Evolutionary conservation across 2,888 invertebrate genomes (phyloP).

Genomic region (Bedellia somnulentella): DNA sequence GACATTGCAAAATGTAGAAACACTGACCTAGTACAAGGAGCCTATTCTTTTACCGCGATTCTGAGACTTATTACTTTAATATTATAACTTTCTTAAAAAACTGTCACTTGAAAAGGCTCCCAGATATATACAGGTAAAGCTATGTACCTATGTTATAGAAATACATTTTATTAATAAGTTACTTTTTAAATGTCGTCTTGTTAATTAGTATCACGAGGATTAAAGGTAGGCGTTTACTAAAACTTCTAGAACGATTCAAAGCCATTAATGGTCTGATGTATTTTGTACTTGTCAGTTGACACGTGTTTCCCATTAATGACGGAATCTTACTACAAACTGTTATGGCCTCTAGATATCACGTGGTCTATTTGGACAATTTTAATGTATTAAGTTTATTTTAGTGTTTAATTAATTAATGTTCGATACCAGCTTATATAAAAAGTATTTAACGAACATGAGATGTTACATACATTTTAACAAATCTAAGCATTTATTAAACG

Average conservation of each 20-base stretch:
- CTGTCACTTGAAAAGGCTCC: too few species aligned
- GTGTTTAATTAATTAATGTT: too few species aligned
- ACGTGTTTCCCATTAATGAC: too few species aligned
- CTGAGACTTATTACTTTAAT: too few species aligned
- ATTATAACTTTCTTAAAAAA: too few species aligned
- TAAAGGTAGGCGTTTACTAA: constrained; percentile 2
- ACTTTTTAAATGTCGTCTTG: constrained; percentile 15
- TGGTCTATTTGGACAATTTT: constrained; percentile 24
- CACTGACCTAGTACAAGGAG: constrained; percentile 37
- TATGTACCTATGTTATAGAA: constrained; percentile 28
- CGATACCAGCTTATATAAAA: too few species aligned
- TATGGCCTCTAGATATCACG: constrained; percentile 50
- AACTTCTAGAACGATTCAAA: constrained; percentile 2
- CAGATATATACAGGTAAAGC: constrained; percentile 51
- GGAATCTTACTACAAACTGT: too few species aligned
- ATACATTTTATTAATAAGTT: constrained; percentile 18
- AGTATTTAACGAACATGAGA: constrained; percentile 10
- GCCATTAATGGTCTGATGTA: constrained; percentile 1
- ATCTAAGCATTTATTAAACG: too few species aligned
- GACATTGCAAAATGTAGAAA: constrained; percentile 30
- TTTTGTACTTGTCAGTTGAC: too few species aligned
- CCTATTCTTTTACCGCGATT: too few species aligned
- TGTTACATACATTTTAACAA: too few species aligned
- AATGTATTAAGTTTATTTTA: too few species aligned
- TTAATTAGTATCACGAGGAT: constrained; percentile 7